These are phyloP conservation scores for Allygus modestus DNA, from an alignment of 2,888 invertebrate species.

Conservation along the genomic window DNA sequence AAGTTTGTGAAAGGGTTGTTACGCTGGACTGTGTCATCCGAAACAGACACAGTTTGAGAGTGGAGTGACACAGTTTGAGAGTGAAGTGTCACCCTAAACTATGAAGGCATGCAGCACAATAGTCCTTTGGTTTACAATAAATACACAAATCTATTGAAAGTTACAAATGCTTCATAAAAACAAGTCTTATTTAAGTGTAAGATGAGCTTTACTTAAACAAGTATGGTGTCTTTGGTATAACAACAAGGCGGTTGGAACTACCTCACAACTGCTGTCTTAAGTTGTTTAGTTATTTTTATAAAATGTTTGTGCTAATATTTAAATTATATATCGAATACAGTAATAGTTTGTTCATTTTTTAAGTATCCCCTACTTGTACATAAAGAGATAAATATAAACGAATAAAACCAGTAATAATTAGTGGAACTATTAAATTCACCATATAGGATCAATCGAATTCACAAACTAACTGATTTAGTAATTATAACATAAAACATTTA, in stretches of 20 bases:
- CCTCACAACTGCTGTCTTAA: constrained; percentile 25
- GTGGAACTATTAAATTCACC: too few relatives aligned
- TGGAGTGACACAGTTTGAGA: background rate
- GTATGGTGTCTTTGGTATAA: constrained; percentile 51
- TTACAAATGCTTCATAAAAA: constrained; percentile 53
- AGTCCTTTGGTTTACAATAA: constrained; percentile 45
- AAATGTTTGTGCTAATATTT: background rate
- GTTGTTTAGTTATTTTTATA: background rate
- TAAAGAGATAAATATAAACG: too few relatives aligned
- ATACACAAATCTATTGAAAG: constrained; percentile 55
- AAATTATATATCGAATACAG: too few relatives aligned
- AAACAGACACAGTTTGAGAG: too few relatives aligned
- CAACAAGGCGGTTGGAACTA: constrained; percentile 38
- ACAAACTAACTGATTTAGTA: too few relatives aligned
- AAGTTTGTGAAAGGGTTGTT: too few relatives aligned
- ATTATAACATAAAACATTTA: too few relatives aligned
- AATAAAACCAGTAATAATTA: too few relatives aligned
- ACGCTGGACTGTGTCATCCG: too few relatives aligned
- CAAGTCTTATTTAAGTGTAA: constrained; percentile 60
- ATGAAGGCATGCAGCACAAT: constrained; percentile 52
- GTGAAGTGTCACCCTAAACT: constrained; percentile 26
- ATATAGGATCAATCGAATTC: too few relatives aligned
- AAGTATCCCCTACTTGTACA: too few relatives aligned
- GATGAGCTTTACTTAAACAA: constrained; percentile 55
- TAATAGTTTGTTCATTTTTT: too few relatives aligned